These are phyloP conservation scores for Phaethon lepturus DNA, from an alignment of 2,113 vertebrate species.

Conservation along the genomic window DNA sequence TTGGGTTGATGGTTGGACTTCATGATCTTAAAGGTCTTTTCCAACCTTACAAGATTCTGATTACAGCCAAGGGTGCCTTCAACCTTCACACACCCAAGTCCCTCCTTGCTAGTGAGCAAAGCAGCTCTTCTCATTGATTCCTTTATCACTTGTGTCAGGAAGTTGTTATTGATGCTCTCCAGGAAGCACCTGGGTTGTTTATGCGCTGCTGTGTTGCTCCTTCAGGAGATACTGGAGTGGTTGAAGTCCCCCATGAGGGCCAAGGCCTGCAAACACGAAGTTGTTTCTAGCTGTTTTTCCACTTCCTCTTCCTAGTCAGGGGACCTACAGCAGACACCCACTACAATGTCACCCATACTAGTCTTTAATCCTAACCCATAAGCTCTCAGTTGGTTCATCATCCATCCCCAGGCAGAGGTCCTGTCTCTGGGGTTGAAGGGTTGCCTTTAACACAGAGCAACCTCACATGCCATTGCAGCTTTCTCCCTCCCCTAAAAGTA, in stretches of 20 bases:
- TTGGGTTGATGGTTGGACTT: too few relatives aligned
- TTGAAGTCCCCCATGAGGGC: not conserved
- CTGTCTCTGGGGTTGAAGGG: not conserved
- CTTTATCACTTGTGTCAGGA: not conserved
- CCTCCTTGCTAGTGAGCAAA: not conserved
- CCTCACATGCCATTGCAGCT: not conserved
- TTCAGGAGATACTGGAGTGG: fast-evolving
- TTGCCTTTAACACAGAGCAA: not conserved
- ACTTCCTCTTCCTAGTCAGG: not conserved
- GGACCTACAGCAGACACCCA: not conserved
- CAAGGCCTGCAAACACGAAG: not conserved
- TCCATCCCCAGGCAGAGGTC: not conserved
- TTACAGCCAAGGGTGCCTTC: not conserved
- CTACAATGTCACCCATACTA: not conserved
- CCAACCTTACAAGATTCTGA: too few relatives aligned
- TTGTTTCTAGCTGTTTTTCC: not conserved
- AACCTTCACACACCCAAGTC: not conserved
- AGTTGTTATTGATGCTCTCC: not conserved
- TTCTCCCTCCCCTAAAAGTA: not conserved
- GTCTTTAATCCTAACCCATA: not conserved
- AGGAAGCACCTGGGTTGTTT: not conserved
- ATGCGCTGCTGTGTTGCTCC: not conserved
- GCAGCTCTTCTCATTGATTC: not conserved
- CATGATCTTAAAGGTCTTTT: too few relatives aligned
- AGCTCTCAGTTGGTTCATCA: not conserved